Percentiles rank a stretch among this genome's conserved stretches.
Conservation (phyloP, 2,888 invertebrate species). For the Synergus laeviventris region DNA sequence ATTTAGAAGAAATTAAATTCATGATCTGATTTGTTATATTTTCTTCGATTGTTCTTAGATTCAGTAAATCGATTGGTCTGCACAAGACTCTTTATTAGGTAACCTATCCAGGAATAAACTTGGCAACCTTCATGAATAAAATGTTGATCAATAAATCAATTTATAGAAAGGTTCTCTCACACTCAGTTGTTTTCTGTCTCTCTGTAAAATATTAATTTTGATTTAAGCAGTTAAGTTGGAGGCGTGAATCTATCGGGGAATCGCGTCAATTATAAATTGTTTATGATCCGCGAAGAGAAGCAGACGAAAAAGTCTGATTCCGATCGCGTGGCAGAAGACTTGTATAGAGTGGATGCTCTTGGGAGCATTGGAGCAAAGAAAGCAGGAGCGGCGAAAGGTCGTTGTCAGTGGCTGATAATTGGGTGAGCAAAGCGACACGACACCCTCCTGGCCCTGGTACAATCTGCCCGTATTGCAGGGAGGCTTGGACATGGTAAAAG, state of each 20-base stretch:
- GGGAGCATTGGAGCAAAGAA: constrained; percentile 46
- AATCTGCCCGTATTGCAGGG: constrained; percentile 54
- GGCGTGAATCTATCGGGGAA: constrained; percentile 59
- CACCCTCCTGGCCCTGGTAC: constrained; percentile 60
- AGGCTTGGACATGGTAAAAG: constrained; percentile 63
- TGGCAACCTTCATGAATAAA: background rate
- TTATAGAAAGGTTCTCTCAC: background rate
- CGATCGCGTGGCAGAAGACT: constrained; percentile 50
- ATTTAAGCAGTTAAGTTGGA: constrained; percentile 8
- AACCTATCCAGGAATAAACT: background rate
- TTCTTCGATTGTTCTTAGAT: background rate
- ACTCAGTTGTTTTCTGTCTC: constrained; percentile 15
- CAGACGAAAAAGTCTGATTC: constrained; percentile 51
- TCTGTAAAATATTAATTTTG: constrained; percentile 29
- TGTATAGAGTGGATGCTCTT: constrained; percentile 47
- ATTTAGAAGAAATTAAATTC: no score
- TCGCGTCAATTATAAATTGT: constrained; percentile 74
- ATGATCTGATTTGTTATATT: background rate
- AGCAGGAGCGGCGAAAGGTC: constrained; percentile 59
- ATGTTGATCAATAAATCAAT: constrained; percentile 22
- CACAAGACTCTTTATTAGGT: background rate
- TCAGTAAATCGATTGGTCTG: background rate
- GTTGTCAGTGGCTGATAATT: constrained; percentile 72
- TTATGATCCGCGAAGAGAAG: constrained; percentile 64
- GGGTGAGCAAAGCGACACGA: constrained; percentile 71